Percentiles rank a stretch among this genome's conserved stretches.
Evolutionary conservation across 2,113 vertebrate genomes (phyloP).

Genomic region (Lanius ludovicianus): DNA sequence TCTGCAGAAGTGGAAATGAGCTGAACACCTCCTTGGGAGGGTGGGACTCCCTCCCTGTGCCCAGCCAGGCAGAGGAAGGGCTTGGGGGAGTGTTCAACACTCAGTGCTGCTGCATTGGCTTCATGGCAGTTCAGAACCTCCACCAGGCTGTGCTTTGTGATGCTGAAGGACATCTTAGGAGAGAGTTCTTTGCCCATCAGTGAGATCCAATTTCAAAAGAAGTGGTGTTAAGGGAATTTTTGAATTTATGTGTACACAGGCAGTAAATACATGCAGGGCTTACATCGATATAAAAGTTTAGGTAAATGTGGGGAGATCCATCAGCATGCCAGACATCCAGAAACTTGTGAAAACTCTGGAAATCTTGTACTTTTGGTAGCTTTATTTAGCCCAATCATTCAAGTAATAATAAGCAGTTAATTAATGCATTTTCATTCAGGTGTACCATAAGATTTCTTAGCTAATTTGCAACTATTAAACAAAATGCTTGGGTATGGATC

Average conservation of each 20-base stretch:
- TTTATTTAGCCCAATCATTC: neutral
- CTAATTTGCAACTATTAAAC: neutral
- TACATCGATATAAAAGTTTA: neutral
- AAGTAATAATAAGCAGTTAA: neutral
- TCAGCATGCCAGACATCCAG: neutral
- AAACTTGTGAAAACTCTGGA: neutral
- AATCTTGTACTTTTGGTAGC: neutral
- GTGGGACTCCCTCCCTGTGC: neutral
- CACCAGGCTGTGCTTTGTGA: neutral
- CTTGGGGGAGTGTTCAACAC: neutral
- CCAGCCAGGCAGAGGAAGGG: neutral
- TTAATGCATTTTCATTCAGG: neutral
- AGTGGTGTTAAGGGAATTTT: neutral
- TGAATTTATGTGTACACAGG: neutral
- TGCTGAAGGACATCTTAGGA: neutral
- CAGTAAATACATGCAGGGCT: neutral
- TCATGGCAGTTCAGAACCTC: neutral
- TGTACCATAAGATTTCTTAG: neutral
- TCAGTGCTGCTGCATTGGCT: neutral
- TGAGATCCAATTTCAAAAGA: accelerated
- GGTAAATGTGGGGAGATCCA: neutral
- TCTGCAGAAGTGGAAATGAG: neutral
- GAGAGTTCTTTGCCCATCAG: neutral
- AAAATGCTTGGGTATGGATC: neutral
- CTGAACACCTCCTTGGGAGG: neutral